phyloP scores from a whole-genome alignment of 2,888 invertebrate species.

The Timema podura region DNA sequence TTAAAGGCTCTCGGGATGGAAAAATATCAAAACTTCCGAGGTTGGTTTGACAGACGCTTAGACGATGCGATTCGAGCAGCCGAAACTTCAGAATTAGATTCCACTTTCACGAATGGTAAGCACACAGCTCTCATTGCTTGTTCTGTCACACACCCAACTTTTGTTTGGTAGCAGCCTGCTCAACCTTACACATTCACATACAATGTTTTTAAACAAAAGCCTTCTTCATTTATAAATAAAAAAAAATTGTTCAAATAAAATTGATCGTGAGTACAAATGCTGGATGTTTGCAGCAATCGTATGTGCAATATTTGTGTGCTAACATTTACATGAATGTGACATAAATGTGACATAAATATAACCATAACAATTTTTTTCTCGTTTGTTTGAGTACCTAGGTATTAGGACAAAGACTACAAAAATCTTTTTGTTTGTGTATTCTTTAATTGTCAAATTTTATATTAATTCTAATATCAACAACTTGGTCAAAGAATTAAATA shows the following conservation, averaged over 20 bases:
- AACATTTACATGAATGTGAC: constrained; percentile 21
- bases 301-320: constrained; percentile 7
- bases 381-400: constrained; percentile 3
- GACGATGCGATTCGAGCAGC: constrained; percentile 85
- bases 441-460: too few relatives aligned
- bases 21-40: constrained; percentile 65
- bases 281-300: too few relatives aligned
- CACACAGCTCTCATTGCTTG: background rate
- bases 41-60: constrained; percentile 77
- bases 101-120: constrained; percentile 26
- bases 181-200: too few relatives aligned
- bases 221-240: too few relatives aligned
- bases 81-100: constrained; percentile 44
- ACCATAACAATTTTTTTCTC: background rate
- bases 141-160: constrained; percentile 17
- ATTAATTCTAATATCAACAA: too few relatives aligned
- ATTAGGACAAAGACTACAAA: too few relatives aligned
- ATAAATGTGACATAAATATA: constrained; percentile 9
- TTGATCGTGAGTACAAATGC: too few relatives aligned
- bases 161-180: constrained; percentile 22
- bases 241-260: too few relatives aligned
- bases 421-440: too few relatives aligned
- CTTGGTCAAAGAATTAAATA: too few relatives aligned
- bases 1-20: constrained; percentile 68
- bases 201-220: too few relatives aligned